Conservation (phyloP, 92 coral and sea anemone genomes). For the Palythoa grandis region DNA sequence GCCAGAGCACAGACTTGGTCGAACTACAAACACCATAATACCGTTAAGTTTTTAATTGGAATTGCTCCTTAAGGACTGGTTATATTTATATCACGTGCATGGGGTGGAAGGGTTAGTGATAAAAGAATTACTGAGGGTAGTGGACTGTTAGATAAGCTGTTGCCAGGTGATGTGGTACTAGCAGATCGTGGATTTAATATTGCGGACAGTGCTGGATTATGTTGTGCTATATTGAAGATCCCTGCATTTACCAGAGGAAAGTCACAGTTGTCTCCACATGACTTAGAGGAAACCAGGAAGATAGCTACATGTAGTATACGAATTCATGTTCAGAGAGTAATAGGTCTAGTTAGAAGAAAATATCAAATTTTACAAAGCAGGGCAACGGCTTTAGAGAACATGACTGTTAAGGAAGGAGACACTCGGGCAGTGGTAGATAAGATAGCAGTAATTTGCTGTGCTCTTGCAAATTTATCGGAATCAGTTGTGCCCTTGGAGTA, state of each 20-base stretch:
- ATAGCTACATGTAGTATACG: slow-evolving; percentile 5
- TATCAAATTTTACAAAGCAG: slow-evolving; percentile 4
- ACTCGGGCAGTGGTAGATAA: background rate
- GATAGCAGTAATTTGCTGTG: slow-evolving; percentile 9
- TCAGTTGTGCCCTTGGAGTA: slow-evolving; percentile 5
- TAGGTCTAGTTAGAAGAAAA: background rate
- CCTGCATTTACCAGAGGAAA: slow-evolving; percentile 7
- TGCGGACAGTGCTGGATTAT: slow-evolving; percentile 1
- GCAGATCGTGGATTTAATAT: slow-evolving; percentile 2
- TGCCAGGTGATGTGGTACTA: slow-evolving; percentile 11
- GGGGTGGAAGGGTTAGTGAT: slow-evolving; percentile 66
- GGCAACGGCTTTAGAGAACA: slow-evolving; percentile 3
- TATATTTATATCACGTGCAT: slow-evolving; percentile 56
- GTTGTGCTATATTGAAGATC: slow-evolving; percentile 1
- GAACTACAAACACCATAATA: slow-evolving; percentile 58
- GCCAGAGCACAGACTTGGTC: slow-evolving; percentile 67
- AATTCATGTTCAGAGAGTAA: background rate
- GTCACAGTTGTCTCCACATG: slow-evolving; percentile 10
- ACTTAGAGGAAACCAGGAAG: slow-evolving; percentile 4
- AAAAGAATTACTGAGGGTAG: slow-evolving; percentile 59
- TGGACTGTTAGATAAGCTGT: slow-evolving; percentile 45
- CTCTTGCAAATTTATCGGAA: background rate
- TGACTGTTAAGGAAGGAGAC: slow-evolving; percentile 3
- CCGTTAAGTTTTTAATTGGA: slow-evolving; percentile 62
- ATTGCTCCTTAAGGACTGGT: slow-evolving; percentile 62